These are phyloP conservation scores for Excalfactoria chinensis DNA, from an alignment of 2,113 vertebrate species.

Conservation along the genomic window DNA sequence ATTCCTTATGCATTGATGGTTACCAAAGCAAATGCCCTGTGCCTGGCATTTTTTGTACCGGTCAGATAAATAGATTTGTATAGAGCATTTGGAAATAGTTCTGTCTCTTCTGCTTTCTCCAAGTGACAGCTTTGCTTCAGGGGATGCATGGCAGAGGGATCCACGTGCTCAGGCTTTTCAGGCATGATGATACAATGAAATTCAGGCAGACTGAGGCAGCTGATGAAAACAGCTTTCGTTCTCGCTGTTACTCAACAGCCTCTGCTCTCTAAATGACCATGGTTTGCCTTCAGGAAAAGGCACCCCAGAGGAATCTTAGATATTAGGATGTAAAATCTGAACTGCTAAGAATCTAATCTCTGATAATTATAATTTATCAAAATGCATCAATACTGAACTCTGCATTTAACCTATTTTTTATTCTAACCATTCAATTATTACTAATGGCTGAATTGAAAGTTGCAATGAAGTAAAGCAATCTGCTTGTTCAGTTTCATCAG, in stretches of 20 bases:
- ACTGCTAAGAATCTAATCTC: background rate
- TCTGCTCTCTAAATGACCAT: background rate
- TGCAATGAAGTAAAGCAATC: background rate
- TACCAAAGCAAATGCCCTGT: background rate
- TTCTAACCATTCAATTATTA: background rate
- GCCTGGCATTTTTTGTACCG: background rate
- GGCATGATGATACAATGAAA: background rate
- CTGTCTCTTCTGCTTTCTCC: background rate
- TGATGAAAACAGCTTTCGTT: conserved; percentile 15
- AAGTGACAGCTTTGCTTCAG: background rate
- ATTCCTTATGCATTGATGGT: background rate
- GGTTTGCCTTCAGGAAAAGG: background rate
- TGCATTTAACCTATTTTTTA: background rate
- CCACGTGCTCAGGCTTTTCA: background rate
- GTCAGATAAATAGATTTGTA: background rate
- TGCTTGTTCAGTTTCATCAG: background rate
- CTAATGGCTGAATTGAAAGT: background rate
- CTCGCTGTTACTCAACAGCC: background rate
- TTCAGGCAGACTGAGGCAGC: background rate
- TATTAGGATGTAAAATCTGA: background rate
- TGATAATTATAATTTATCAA: background rate
- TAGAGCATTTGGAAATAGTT: background rate
- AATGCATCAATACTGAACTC: background rate
- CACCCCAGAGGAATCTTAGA: background rate
- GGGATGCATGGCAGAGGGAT: background rate